Evolutionary conservation across 2,888 invertebrate genomes (phyloP), one percentile per base, ranked within the genome.

Genomic region (Nephrocerus scutellatus): DNA sequence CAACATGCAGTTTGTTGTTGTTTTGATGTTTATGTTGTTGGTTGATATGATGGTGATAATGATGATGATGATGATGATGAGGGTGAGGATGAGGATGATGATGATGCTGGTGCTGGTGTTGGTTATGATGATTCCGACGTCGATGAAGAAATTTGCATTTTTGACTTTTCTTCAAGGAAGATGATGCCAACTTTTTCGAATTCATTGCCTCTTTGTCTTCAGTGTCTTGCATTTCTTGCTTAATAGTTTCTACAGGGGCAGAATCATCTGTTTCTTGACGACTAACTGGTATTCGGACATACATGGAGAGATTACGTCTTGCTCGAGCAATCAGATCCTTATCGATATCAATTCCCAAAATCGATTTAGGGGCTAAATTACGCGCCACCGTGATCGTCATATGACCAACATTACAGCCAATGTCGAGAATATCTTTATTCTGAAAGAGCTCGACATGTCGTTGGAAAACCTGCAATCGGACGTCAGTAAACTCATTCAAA

Each of bases 321-420:
- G 77, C 74, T 32, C 62, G 55, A 3, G 74, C 72, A 50, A 97
- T 84, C 50, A 98, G 74, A 52, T 81, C 80, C 16, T 80, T 76
- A 72, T 98, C 97, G 53, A 98, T 96, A 64, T 98, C 97, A 51
- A 97, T 82, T 42, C 97, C 98, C 39, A 87, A 76, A 40, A 96
- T 84, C 49, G 84, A 84, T 46, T 79, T 79, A 3, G 96, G 93
- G 22, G 79, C 75, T 52, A 89, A 81, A 55, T 90, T 85, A 46
- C 86, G 75, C 1, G 92, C 97, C 32, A 98, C 77, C 0, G 85
- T 81, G 25, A 96, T 76, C 8, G 97, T 92, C 51, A 98, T 79
- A 63, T 93, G 90, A 2, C 98, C 98, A 44, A 91, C 86, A 70
- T 98, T 98, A 69, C 97, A 98, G 12, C 98, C 98, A 59, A 98